Base-by-base conservation (phyloP, 2,113 vertebrate species). In the Piaya cayana region DNA sequence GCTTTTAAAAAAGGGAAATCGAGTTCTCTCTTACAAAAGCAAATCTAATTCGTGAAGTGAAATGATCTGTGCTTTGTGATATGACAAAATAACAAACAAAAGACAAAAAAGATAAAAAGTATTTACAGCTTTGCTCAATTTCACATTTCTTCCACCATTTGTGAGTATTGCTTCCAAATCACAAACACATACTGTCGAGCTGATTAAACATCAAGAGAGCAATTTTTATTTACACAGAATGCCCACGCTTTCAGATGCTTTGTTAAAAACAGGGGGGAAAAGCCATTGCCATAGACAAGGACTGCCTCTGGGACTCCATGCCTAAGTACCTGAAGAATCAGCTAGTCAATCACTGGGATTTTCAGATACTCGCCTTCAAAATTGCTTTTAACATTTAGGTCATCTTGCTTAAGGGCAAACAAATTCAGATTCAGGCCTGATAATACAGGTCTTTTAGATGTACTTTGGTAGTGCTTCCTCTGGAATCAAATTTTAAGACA, bases 311-410 rank as follows among this genome's bases (percentile, higher is more conserved):
- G 65, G 77, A 78, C 43, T 65, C 25, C 4, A 3, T 59, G 75
- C 71, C 34, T 82, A 34, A 92, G 63, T 30, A 55, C 67, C 63
- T 77, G 29, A 92, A 85, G 84, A 91, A 92, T 39, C 86, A 67
- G 47, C 26, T 19, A 63, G 50, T 78, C 79, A 77, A 0, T 87
- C 21, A 4, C 42, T 29, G 59, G 67, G 67, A 88, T 97, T 93
- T 94, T 93, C 84, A 88, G 60, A 92, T 19, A 25, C 26, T 67
- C 52, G 52, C 47, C 59, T 94, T 86, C 74, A 94, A 86, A 94
- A 90, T 63, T 80, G 19, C 43, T 95, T 94, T 90, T 82, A 92
- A 83, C 64, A 39, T 56, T 76, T 75, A 74, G 63, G 78, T n/a
- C 68, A 55, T 15, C 47, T 90, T 83, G 87, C 82, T 88, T 88